Evolutionary conservation across 53 echinoderm and acorn worm species (phyloP), one percentile per base, ranked within the genome.

Genomic region (Actinopyga echinites): DNA sequence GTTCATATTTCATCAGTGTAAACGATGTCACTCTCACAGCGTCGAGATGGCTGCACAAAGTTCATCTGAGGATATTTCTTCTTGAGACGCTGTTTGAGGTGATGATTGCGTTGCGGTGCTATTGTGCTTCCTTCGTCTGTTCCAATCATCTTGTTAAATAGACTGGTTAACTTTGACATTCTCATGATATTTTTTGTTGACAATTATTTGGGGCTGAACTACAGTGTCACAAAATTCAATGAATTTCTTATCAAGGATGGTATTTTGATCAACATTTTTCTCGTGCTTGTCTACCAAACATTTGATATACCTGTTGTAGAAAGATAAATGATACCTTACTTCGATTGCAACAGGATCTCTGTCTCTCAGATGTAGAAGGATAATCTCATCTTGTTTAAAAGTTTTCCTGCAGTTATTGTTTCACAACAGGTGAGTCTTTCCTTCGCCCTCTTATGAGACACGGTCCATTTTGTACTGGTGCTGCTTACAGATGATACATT

Each of bases 321-420:
- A 83, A 31, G 28, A 30, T 25, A 65, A 15, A 33, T 83, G 83
- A 19, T 65, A 65, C 54, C 32, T 83, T 43, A 65, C 83, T 65
- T 83, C 66, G 31, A 83, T 83, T 20, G 65, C 83, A 43, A 83
- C 83, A 44, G 64, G 52, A 65, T 83, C 67, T 20, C 65, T 65
- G 66, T 44, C 66, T 52, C 52, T 23, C 62, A 83, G 64, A 15
- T 83, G 83, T 24, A 60, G 61, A 60, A 60, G 61, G 30, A 60
- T 60, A 24, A 17, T 4, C 30, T 60, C 61, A 60, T 60, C 61
- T 30, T 26, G 61, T 57, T 84, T 12, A 84, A 23, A 37, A 84
- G 84, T 56, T 84, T 30, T 33, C 83, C 69, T 53, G 66, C 69
- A 65, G 69, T 32, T 29, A 83, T 30, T 1, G 83, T 83, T 83